Evolutionary conservation across 2,888 invertebrate genomes (phyloP).

Genomic region (Oxytorus armatus): DNA sequence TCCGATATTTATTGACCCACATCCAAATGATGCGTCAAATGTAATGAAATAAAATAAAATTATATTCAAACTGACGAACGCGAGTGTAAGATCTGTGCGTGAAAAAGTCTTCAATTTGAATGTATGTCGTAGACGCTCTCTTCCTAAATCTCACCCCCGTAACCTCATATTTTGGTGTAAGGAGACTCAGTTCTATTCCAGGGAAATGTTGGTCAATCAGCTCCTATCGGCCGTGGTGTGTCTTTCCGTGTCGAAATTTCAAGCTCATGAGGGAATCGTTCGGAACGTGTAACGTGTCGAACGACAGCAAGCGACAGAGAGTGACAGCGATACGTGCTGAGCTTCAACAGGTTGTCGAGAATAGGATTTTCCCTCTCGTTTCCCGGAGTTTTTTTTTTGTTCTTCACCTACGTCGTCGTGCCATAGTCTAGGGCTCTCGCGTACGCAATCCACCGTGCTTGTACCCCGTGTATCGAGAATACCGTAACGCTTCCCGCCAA

Average conservation of each 20-base stretch:
- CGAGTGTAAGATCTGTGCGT: not conserved
- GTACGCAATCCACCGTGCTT: slow-evolving; percentile 11
- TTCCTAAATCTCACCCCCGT: too few species aligned
- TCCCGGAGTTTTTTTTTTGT: slow-evolving; percentile 4
- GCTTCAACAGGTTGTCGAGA: slow-evolving; percentile 77
- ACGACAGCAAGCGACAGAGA: slow-evolving; percentile 39
- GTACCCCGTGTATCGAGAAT: slow-evolving; percentile 28
- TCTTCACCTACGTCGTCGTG: not conserved
- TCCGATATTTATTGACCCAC: too few species aligned
- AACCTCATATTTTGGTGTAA: too few species aligned
- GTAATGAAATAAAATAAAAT: not conserved
- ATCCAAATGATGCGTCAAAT: too few species aligned
- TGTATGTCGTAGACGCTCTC: not conserved
- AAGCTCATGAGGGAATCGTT: slow-evolving; percentile 35
- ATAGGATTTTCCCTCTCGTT: slow-evolving; percentile 74
- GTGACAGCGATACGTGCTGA: slow-evolving; percentile 47
- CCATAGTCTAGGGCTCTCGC: slow-evolving; percentile 12
- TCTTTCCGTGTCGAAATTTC: slow-evolving; percentile 26
- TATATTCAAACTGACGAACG: not conserved
- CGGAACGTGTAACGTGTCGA: slow-evolving; percentile 35
- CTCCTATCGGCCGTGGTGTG: slow-evolving; percentile 19
- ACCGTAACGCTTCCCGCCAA: slow-evolving; percentile 38
- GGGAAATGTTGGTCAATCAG: slow-evolving; percentile 33
- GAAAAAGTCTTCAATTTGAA: not conserved
- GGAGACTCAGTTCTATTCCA: slow-evolving; percentile 16